Conservation (phyloP, 2,797 vertebrate species). For the Catostomus latipinnis region DNA sequence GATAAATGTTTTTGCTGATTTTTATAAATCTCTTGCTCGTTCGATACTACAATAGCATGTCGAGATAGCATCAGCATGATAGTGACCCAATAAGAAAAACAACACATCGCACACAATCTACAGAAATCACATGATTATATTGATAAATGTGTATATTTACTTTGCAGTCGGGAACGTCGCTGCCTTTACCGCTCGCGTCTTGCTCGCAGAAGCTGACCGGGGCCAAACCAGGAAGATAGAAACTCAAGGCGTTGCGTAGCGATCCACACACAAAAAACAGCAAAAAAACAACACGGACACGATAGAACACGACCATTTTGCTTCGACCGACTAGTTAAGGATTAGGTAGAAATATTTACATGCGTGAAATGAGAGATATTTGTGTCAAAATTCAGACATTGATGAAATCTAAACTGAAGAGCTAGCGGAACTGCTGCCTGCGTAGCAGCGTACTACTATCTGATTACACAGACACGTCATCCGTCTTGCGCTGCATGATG, state of each 20-base stretch:
- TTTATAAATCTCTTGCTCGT: not conserved
- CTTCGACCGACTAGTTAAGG: conserved; percentile 16
- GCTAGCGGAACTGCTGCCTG: conserved; percentile 38
- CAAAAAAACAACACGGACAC: conserved; percentile 21
- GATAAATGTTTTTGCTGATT: not conserved
- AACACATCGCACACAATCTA: not conserved
- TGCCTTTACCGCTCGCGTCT: conserved; percentile 46
- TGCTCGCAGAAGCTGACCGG: conserved; percentile 90
- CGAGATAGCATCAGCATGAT: not conserved
- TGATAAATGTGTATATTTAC: conserved; percentile 57
- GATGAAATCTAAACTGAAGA: not conserved
- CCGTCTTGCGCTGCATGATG: conserved; percentile 60
- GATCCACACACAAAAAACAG: conserved; percentile 48
- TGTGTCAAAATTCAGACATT: conserved; percentile 42
- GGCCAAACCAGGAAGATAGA: conserved; percentile 90
- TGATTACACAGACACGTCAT: conserved; percentile 68
- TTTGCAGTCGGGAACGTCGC: conserved; percentile 71
- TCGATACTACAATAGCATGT: not conserved
- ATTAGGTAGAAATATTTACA: conserved; percentile 16
- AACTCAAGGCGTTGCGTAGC: conserved; percentile 67
- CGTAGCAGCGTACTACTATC: conserved; percentile 50
- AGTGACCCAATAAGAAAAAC: not conserved
- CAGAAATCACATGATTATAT: not conserved
- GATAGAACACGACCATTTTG: conserved; percentile 43
- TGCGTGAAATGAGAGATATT: not conserved